phyloP scores from a whole-genome alignment of 2,888 invertebrate genomes.

The Eilema depressum region DNA sequence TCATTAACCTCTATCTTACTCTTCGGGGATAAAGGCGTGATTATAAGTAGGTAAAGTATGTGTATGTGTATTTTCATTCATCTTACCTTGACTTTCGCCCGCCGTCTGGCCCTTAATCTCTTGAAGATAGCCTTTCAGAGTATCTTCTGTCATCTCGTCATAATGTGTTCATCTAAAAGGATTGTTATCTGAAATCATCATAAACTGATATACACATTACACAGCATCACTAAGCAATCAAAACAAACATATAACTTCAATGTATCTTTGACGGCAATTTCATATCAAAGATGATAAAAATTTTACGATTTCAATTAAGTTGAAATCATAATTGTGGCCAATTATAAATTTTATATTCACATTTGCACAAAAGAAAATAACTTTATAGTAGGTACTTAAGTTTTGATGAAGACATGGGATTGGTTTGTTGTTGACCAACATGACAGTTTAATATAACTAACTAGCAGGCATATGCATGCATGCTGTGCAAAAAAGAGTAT shows the following conservation, averaged over 20 bases:
- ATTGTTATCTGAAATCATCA: not conserved
- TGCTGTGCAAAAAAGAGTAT: too few relatives aligned
- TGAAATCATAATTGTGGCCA: slow-evolving; percentile 46
- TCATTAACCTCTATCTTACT: too few relatives aligned
- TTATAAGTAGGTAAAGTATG: too few relatives aligned
- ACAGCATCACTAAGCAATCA: slow-evolving; percentile 7
- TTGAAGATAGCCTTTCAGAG: too few relatives aligned
- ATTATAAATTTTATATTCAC: slow-evolving; percentile 38
- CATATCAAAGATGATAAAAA: slow-evolving; percentile 57
- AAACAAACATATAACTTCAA: slow-evolving; percentile 53
- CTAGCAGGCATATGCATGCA: too few relatives aligned
- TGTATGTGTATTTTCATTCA: too few relatives aligned
- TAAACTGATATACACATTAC: not conserved
- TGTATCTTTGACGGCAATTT: slow-evolving; percentile 62
- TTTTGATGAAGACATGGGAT: not conserved
- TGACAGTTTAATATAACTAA: not conserved
- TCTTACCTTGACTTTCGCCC: too few relatives aligned
- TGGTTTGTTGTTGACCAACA: not conserved
- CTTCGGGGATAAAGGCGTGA: too few relatives aligned
- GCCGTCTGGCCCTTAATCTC: too few relatives aligned
- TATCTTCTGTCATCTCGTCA: too few relatives aligned
- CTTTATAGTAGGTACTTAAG: not conserved
- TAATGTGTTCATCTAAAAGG: not conserved
- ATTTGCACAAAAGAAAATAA: slow-evolving; percentile 39
- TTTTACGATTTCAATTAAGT: slow-evolving; percentile 64